Conservation (phyloP, 2,113 vertebrate species). For the Mormyrus iriodes region DNA sequence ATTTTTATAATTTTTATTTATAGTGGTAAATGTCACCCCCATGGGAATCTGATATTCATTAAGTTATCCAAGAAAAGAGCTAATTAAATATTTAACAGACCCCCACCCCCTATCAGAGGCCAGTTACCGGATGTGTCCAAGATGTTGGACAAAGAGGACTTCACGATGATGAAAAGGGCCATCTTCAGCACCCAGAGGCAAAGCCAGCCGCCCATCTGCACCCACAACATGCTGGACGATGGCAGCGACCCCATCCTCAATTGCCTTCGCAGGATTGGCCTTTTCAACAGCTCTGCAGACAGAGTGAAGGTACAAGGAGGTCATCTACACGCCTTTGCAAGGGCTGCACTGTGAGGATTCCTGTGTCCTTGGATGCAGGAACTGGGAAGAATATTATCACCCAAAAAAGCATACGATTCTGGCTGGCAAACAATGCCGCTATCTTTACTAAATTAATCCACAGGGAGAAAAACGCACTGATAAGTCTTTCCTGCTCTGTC, state of each 20-base stretch:
- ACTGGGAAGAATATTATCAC: not conserved
- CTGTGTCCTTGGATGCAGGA: not conserved
- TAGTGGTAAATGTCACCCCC: not conserved
- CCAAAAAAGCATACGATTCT: not conserved
- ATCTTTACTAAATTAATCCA: not conserved
- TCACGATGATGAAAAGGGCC: slow-evolving; percentile 88
- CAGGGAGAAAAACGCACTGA: not conserved
- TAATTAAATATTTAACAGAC: not conserved
- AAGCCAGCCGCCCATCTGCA: slow-evolving; percentile 78
- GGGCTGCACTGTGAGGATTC: not conserved
- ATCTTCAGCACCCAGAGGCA: slow-evolving; percentile 86
- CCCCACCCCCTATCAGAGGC: slow-evolving; percentile 54
- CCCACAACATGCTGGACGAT: slow-evolving; percentile 90
- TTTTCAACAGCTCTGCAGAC: slow-evolving; percentile 81
- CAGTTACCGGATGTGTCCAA: slow-evolving; percentile 83
- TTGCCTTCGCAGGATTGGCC: slow-evolving; percentile 76
- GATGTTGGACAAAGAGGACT: slow-evolving; percentile 87
- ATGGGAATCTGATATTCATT: not conserved
- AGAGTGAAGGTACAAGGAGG: slow-evolving; percentile 72
- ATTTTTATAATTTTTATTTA: not conserved
- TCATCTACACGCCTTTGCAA: not conserved
- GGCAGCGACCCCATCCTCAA: slow-evolving; percentile 78
- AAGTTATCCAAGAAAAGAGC: not conserved
- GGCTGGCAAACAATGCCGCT: not conserved
- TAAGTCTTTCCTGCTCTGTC: not conserved